phyloP scores from a whole-genome alignment of 2,888 invertebrate species.

The Oxytorus armatus region DNA sequence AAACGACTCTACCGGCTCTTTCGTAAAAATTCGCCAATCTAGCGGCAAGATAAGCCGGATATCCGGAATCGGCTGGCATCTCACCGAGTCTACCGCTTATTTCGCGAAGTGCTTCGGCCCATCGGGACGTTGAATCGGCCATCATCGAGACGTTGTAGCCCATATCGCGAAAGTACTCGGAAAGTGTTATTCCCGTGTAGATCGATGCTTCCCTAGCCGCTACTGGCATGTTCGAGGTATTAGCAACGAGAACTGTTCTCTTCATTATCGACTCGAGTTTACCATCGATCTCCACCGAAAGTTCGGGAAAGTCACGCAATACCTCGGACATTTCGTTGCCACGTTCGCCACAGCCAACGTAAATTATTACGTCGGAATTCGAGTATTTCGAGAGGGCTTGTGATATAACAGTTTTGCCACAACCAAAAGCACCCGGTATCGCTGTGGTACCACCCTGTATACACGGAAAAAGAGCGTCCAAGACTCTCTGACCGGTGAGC shows the following conservation, averaged over 20 bases:
- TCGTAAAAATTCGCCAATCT: conserved; percentile 99
- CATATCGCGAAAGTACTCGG: conserved; percentile 99
- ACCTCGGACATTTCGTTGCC: conserved; percentile 91
- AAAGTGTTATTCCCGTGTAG: conserved; percentile 98
- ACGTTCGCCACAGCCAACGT: conserved; percentile 91
- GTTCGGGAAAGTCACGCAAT: conserved; percentile 89
- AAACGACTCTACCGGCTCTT: conserved; percentile 97
- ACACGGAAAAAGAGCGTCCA: conserved; percentile 99
- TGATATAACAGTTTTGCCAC: conserved; percentile 91
- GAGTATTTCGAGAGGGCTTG: conserved; percentile 90
- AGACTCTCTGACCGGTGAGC: conserved; percentile 97
- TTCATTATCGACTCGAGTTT: conserved; percentile 89
- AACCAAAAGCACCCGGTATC: conserved; percentile 93
- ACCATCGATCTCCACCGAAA: conserved; percentile 89
- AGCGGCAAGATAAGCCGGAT: conserved; percentile 98
- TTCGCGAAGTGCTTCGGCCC: conserved; percentile 92
- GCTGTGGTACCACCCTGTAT: conserved; percentile 94
- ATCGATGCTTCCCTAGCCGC: conserved; percentile 99
- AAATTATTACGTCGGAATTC: conserved; percentile 90
- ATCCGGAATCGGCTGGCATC: conserved; percentile 99
- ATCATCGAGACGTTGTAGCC: conserved; percentile 98
- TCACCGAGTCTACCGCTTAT: conserved; percentile 99
- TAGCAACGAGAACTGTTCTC: conserved; percentile 89
- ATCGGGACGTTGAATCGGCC: conserved; percentile 92
- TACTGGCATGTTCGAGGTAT: conserved; percentile 96